A percentile compares a stretch with the other conserved stretches of the same genome.
Evolutionary conservation across 2,113 vertebrate species (phyloP).

Genomic region (Pachycephala philippinensis): DNA sequence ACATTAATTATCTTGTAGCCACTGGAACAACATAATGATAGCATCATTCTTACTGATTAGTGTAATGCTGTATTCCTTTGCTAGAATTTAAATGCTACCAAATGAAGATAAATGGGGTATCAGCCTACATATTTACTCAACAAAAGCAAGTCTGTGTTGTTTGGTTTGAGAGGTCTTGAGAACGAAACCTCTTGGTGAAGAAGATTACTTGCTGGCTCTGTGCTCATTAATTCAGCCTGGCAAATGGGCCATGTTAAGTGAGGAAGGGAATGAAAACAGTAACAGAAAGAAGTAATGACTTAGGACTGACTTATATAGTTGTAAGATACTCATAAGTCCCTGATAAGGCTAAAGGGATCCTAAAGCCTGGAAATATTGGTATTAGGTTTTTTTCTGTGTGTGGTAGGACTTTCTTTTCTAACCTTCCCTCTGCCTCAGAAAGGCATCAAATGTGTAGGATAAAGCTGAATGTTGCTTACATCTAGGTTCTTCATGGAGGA

Average conservation of each 20-base stretch:
- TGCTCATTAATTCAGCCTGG: background rate
- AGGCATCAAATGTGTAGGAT: background rate
- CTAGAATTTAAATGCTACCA: slow-evolving; percentile 43
- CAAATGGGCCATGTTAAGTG: background rate
- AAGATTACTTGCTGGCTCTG: background rate
- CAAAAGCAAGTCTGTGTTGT: background rate
- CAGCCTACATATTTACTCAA: slow-evolving; percentile 41
- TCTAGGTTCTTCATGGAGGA: background rate
- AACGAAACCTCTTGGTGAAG: background rate
- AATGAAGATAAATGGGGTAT: slow-evolving; percentile 56
- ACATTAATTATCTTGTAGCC: slow-evolving; percentile 69
- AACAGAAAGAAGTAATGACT: background rate
- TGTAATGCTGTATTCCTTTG: background rate
- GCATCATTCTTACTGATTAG: slow-evolving; percentile 56
- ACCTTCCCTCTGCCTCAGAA: background rate
- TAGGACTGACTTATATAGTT: background rate
- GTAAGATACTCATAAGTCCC: background rate
- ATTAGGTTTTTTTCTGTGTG: background rate
- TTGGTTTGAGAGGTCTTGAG: background rate
- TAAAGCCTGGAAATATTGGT: background rate
- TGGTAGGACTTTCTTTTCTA: background rate
- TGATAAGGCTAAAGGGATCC: background rate
- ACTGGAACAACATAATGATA: slow-evolving; percentile 64
- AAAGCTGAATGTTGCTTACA: background rate
- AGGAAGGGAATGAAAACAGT: background rate